phyloP scores from a whole-genome alignment of 2,797 vertebrate species.

The Lycodopsis pacificus region DNA sequence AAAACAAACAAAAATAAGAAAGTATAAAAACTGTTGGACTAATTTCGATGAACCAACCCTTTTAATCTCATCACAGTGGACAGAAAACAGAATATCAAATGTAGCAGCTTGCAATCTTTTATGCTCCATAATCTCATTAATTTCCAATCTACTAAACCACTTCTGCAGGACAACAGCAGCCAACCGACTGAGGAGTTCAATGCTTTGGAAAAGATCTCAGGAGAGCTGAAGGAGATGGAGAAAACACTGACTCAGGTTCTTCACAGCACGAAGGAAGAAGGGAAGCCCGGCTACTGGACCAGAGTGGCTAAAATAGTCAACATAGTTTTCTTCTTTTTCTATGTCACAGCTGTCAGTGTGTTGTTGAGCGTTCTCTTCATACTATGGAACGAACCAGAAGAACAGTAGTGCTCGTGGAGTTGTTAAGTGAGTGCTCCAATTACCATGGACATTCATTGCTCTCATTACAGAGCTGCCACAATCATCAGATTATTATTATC shows the following conservation, averaged over 20 bases:
- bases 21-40: background rate
- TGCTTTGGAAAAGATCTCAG: conserved; percentile 16
- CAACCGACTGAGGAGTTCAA: conserved; percentile 1
- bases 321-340: too few species aligned
- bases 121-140: background rate
- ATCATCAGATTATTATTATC: background rate
- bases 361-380: conserved; percentile 52
- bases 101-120: background rate
- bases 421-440: background rate
- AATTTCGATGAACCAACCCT: background rate
- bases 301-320: too few species aligned
- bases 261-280: too few species aligned
- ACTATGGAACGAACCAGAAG: background rate
- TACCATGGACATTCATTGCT: background rate
- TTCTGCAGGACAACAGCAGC: conserved; percentile 24
- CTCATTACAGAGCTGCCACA: background rate
- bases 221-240: conserved; percentile 40
- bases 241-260: conserved; percentile 38
- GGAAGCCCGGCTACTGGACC: too few species aligned
- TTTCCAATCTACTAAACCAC: background rate
- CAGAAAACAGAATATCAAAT: background rate
- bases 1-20: too few species aligned
- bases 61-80: background rate
- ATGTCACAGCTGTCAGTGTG: background rate
- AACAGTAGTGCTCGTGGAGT: background rate